Base-by-base conservation (phyloP, 2,888 invertebrate genomes). In the Ophioninae sp. region DNA sequence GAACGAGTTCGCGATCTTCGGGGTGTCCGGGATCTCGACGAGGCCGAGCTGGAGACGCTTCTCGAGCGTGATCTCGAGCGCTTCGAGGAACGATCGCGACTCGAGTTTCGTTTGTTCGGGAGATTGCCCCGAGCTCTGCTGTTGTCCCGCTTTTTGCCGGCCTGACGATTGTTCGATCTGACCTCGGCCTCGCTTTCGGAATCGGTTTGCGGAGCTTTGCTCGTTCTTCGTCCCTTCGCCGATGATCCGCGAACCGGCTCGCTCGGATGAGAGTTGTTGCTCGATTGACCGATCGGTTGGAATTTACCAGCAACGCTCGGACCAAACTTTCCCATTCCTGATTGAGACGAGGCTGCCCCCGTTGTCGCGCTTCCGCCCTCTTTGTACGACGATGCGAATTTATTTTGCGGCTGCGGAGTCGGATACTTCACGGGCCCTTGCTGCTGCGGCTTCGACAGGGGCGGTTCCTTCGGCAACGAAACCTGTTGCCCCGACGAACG, bases 21-120 rank as follows among this genome's bases (percentile, higher is more conserved):
- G 8, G 94, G 94, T 3, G 95, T 95, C 17, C 95, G 94, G 2
- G 96, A 95, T 0, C 95, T 94, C 89, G 95, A 95, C 86, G 95
- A 95, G 87, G 95, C 95, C 0, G 95, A 95, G 2, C 95, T 95
- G 0, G 96, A 96, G 10, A 94, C 93, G 83, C 94, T 94, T 65
- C 93, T 93, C 0, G 94, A 94, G 39, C 93, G 91, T 83, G 93
- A 93, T 69, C 91, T 87, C n/a, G 91, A 90, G 17, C 91, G 89
- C 69, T 90, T 90, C 0, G 84, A 82, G 0, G 90, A 91, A 2
- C 91, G 89, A 44, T 91, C 90, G 74, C 90, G 88, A 82, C 91
- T 91, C 86, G 89, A 87, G 61, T 76, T 76, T 57, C 91, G 85
- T 64, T 90, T 91, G 21, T 17, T 59, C 68, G 67, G 21, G 37